Percentiles rank a stretch among this genome's conserved stretches.
These are phyloP conservation scores for Temnothorax ravouxi DNA, from an alignment of 2,888 invertebrate genomes.

Conservation along the genomic window DNA sequence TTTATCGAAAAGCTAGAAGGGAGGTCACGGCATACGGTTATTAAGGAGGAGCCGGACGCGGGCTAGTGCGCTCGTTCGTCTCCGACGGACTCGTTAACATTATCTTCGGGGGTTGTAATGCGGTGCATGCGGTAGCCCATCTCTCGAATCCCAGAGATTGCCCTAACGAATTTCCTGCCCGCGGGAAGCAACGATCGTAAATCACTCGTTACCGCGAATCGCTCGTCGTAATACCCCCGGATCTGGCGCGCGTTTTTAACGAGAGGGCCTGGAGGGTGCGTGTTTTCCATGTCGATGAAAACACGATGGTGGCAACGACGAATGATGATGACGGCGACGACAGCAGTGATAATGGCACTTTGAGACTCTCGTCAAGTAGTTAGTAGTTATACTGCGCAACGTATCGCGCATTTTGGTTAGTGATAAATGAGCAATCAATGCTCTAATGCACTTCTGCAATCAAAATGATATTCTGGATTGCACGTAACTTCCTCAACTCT, in stretches of 20 bases:
- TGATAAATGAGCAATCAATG: constrained; percentile 18
- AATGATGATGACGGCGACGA: constrained; percentile 27
- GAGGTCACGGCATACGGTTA: constrained; percentile 81
- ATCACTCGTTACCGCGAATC: constrained; percentile 78
- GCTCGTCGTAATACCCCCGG: constrained; percentile 67
- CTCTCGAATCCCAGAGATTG: constrained; percentile 81
- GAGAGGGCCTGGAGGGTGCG: constrained; percentile 54
- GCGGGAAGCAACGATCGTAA: constrained; percentile 81
- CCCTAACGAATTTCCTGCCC: constrained; percentile 84
- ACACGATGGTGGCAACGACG: constrained; percentile 49
- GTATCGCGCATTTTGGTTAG: neutral
- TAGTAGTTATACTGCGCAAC: neutral
- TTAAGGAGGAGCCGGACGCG: constrained; percentile 77
- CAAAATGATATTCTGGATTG: neutral
- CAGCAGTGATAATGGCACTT: constrained; percentile 17
- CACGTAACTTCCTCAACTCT: neutral
- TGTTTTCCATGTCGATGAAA: constrained; percentile 67
- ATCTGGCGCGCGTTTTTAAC: constrained; percentile 72
- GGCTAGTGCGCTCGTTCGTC: constrained; percentile 71
- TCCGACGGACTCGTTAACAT: constrained; percentile 81
- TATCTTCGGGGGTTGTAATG: constrained; percentile 75
- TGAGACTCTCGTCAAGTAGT: neutral
- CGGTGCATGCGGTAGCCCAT: constrained; percentile 83
- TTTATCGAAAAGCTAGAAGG: constrained; percentile 72
- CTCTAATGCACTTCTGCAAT: neutral